Conservation (phyloP, 2,888 invertebrate species). For the Pseudococcus viburni region DNA sequence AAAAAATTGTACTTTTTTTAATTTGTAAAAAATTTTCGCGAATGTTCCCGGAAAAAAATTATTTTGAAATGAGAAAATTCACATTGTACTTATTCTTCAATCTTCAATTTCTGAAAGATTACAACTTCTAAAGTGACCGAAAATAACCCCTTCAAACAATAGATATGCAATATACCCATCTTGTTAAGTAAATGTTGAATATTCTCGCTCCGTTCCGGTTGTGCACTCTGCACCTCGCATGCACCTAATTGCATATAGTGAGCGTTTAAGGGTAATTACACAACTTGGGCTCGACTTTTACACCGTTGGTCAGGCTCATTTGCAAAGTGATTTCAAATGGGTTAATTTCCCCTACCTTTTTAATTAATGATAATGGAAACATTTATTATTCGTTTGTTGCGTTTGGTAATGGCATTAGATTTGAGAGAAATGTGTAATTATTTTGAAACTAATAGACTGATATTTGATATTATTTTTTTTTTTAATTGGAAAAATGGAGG, state of each 20-base stretch:
- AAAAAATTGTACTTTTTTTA: too few species aligned
- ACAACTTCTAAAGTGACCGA: background rate
- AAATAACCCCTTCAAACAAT: background rate
- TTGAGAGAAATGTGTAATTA: background rate
- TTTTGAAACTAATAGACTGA: background rate
- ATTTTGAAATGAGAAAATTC: too few species aligned
- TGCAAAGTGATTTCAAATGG: background rate
- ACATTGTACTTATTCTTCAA: too few species aligned
- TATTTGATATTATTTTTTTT: too few species aligned
- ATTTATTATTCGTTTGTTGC: background rate
- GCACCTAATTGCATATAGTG: background rate
- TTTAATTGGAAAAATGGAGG: too few species aligned
- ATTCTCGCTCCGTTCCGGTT: background rate
- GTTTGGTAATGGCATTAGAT: background rate
- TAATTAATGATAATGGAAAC: background rate
- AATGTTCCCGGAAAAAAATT: too few species aligned
- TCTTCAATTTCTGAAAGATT: background rate
- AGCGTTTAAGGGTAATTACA: background rate
- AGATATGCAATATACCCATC: background rate
- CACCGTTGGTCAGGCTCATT: slow-evolving; percentile 6
- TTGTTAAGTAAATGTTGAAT: background rate
- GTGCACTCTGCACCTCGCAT: background rate
- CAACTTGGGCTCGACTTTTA: slow-evolving; percentile 1
- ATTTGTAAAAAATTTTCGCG: too few species aligned
- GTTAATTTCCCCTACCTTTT: background rate